Percentiles rank a stretch among this genome's conserved stretches.
These are phyloP conservation scores for Melinopterus prodromus DNA, from an alignment of 2,888 invertebrate species.

Conservation along the genomic window DNA sequence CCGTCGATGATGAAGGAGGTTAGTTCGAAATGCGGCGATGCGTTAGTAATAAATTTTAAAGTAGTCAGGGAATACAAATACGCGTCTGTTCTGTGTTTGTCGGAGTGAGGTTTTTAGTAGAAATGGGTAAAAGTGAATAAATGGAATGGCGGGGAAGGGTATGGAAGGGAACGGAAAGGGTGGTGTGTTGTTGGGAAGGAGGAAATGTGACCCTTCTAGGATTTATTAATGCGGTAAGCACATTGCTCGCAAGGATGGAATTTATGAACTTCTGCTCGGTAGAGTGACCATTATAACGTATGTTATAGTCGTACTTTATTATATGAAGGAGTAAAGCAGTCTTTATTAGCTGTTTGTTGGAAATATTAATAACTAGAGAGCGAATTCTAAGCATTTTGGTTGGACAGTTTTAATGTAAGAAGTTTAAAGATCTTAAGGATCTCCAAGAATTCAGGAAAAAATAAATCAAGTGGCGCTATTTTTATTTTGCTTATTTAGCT, in stretches of 20 bases:
- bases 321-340: background rate
- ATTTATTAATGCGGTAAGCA: constrained; percentile 4
- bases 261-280: background rate
- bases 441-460: too few species aligned
- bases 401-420: too few species aligned
- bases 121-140: background rate
- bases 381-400: too few species aligned
- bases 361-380: background rate
- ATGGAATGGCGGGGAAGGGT: background rate
- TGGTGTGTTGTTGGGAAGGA: background rate
- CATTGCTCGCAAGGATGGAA: background rate
- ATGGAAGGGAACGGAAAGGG: background rate
- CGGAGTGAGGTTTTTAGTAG: background rate
- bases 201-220: background rate
- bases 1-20: background rate
- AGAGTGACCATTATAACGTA: background rate
- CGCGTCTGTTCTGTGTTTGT: background rate
- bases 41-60: background rate
- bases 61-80: background rate
- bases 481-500: too few species aligned
- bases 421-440: too few species aligned
- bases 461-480: too few species aligned
- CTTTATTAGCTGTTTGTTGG: background rate
- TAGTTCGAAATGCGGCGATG: background rate
- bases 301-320: background rate